These are phyloP conservation scores for Galemys pyrenaicus DNA, from an alignment of 2,113 vertebrate genomes.

Conservation along the genomic window DNA sequence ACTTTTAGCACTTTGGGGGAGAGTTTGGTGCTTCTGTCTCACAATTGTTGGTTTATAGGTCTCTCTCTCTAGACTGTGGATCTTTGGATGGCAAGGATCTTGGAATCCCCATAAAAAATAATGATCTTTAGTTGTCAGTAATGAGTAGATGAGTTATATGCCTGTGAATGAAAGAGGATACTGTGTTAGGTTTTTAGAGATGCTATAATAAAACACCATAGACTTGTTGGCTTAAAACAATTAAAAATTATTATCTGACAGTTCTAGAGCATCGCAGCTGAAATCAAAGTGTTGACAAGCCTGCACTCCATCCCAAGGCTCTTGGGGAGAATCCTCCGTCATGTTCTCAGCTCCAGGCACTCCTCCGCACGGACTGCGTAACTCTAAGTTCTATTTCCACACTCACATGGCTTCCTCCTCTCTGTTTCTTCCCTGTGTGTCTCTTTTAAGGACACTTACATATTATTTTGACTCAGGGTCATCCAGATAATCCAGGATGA, in stretches of 20 bases:
- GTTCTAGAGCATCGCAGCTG: background rate
- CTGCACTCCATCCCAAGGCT: background rate
- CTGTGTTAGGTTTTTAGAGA: background rate
- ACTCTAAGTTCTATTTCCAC: background rate
- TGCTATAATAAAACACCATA: background rate
- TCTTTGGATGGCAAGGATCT: background rate
- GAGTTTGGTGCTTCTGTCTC: background rate
- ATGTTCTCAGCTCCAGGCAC: background rate
- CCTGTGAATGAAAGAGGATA: background rate
- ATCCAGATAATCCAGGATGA: background rate
- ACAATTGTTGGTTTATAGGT: background rate
- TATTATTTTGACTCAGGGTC: background rate
- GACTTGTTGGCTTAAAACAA: background rate
- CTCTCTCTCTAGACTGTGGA: background rate
- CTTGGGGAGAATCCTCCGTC: background rate
- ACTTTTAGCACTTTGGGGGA: background rate
- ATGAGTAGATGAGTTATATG: background rate
- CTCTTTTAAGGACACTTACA: background rate
- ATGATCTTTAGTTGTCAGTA: background rate
- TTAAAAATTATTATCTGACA: background rate
- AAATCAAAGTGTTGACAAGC: background rate
- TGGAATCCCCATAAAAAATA: background rate
- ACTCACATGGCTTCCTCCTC: background rate
- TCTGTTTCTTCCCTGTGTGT: background rate
- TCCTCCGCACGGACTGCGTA: background rate